Evolutionary conservation across 2,113 vertebrate genomes (phyloP).

Genomic region (Mustelus asterias): DNA sequence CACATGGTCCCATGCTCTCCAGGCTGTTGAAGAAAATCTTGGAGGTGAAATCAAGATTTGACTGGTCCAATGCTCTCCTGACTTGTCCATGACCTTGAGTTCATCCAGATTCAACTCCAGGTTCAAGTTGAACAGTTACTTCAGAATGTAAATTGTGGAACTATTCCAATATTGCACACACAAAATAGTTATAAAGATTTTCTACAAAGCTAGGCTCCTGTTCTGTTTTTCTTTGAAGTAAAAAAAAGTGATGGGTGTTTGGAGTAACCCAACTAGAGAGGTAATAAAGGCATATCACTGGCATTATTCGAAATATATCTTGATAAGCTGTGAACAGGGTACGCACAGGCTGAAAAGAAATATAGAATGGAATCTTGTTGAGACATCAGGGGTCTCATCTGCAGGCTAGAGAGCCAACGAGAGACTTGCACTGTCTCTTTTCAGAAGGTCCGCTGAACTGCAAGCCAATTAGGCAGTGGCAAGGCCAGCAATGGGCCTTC

Average conservation of each 20-base stretch:
- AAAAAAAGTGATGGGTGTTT: rapidly evolving
- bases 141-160: neutral
- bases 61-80: neutral
- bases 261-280: neutral
- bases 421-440: too few relatives aligned
- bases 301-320: neutral
- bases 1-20: neutral
- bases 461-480: too few relatives aligned
- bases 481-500: too few relatives aligned
- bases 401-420: too few relatives aligned
- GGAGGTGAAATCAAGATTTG: neutral
- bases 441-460: too few relatives aligned
- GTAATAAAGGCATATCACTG: neutral
- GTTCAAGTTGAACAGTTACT: neutral
- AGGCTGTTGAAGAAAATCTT: neutral
- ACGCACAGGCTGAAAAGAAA: too few relatives aligned
- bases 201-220: rapidly evolving
- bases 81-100: neutral
- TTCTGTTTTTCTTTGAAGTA: rapidly evolving
- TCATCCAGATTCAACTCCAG: neutral
- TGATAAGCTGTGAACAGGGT: neutral
- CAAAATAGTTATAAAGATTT: neutral
- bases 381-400: too few relatives aligned
- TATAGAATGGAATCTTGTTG: too few relatives aligned
- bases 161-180: neutral